These are phyloP conservation scores for Anableps anableps DNA, from an alignment of 2,797 vertebrate species.

Conservation along the genomic window DNA sequence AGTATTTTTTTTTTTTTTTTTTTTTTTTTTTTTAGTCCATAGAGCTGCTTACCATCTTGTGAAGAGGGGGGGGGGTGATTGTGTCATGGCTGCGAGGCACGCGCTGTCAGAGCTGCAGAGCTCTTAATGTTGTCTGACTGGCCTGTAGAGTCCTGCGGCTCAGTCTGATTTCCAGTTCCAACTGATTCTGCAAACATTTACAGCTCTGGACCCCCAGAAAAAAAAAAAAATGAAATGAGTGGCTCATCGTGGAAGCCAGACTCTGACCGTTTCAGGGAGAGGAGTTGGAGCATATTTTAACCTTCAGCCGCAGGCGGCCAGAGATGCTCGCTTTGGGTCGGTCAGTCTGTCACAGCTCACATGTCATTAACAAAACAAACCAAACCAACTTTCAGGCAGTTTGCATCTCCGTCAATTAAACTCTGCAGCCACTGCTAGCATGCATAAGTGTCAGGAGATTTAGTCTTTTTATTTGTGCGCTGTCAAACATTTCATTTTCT, in stretches of 20 bases:
- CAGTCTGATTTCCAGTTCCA: constrained; percentile 8
- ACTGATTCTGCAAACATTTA: constrained; percentile 16
- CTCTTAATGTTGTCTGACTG: constrained; percentile 42
- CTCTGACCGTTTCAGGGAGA: neutral
- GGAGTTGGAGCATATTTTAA: constrained; percentile 30
- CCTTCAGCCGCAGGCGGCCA: constrained; percentile 4
- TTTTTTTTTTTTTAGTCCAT: constrained; percentile 6
- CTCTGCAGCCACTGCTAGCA: neutral
- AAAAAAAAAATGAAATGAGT: neutral
- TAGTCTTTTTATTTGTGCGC: neutral
- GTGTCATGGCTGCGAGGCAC: constrained; percentile 29
- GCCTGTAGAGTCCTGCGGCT: constrained; percentile 22
- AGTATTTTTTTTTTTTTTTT: constrained; percentile 19
- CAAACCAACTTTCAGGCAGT: neutral
- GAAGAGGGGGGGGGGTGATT: constrained; percentile 15
- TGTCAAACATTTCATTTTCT: neutral
- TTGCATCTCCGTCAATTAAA: constrained; percentile 2
- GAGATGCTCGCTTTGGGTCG: neutral
- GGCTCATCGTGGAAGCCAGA: constrained; percentile 21
- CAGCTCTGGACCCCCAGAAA: neutral
- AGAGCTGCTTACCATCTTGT: constrained; percentile 7
- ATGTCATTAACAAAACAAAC: constrained; percentile 1
- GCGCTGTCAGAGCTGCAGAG: constrained; percentile 30
- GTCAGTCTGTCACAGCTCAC: neutral
- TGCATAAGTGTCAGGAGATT: neutral